phyloP scores from a whole-genome alignment of 2,888 invertebrate genomes.

The Drosophila atripex region DNA sequence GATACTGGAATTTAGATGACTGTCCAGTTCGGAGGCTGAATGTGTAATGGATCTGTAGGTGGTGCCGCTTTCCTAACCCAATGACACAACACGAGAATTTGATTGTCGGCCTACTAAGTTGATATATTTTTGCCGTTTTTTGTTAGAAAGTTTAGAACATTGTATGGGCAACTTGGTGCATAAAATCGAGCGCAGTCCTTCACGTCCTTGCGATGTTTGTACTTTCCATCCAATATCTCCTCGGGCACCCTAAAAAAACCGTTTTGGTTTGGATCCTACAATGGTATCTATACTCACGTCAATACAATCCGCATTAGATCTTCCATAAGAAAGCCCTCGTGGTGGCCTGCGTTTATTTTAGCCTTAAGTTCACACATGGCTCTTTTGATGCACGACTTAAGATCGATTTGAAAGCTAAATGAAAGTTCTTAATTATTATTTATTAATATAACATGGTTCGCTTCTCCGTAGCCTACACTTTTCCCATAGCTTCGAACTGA shows the following conservation, averaged over 20 bases:
- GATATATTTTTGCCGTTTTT: constrained; percentile 20
- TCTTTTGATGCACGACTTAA: constrained; percentile 85
- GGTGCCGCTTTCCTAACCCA: background rate
- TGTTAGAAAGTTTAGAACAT: constrained; percentile 52
- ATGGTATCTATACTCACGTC: constrained; percentile 84
- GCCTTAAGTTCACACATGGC: constrained; percentile 88
- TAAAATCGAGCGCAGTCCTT: constrained; percentile 51
- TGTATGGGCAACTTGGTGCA: constrained; percentile 60
- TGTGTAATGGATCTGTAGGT: constrained; percentile 1
- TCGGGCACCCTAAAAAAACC: constrained; percentile 43
- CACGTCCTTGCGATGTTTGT: constrained; percentile 34
- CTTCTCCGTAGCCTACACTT: constrained; percentile 45
- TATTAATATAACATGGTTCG: background rate
- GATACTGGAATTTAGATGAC: constrained; percentile 1
- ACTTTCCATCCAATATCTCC: constrained; percentile 52
- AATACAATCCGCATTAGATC: constrained; percentile 87
- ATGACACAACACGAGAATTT: constrained; percentile 2
- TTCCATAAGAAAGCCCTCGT: constrained; percentile 85
- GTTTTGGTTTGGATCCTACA: background rate
- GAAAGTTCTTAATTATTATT: no score
- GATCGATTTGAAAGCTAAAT: constrained; percentile 58
- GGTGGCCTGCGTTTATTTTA: constrained; percentile 85
- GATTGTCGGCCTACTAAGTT: constrained; percentile 27
- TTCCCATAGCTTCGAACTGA: constrained; percentile 67
- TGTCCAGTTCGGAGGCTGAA: constrained; percentile 12